These are phyloP conservation scores for Amphipoea oculea DNA, from an alignment of 2,888 invertebrate genomes.

Conservation along the genomic window DNA sequence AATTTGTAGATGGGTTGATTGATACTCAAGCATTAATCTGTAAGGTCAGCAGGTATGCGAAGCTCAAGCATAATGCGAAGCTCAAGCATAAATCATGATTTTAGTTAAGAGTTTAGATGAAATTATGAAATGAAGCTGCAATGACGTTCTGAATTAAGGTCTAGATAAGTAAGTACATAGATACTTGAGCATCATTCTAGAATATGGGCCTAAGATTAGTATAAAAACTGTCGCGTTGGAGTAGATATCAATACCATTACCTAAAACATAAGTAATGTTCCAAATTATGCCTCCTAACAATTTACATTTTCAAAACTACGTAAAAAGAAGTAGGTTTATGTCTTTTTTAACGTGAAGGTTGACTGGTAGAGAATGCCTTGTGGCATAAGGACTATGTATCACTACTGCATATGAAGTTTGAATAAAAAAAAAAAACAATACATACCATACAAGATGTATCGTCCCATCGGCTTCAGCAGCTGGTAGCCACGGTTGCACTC, in stretches of 20 bases:
- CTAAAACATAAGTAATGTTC: background rate
- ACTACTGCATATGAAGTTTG: too few species aligned
- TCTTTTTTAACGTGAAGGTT: background rate
- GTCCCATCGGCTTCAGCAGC: constrained; percentile 96
- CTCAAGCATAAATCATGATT: background rate
- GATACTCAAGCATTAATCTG: background rate
- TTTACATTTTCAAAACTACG: background rate
- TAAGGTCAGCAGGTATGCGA: background rate
- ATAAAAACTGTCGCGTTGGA: background rate
- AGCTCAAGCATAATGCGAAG: background rate
- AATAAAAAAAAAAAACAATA: constrained; percentile 5
- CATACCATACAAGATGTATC: constrained; percentile 95
- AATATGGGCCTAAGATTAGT: background rate
- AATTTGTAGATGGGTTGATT: background rate
- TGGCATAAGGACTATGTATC: background rate
- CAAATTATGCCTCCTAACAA: background rate
- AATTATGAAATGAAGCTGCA: background rate
- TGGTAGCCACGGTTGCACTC: constrained; percentile 96
- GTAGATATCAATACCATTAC: background rate
- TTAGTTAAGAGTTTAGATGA: background rate
- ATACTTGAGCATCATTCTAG: background rate
- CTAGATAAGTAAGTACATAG: background rate
- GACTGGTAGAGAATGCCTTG: background rate
- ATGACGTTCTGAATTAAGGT: background rate
- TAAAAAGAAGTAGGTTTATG: background rate